Percentiles rank a stretch among this genome's conserved stretches.
Conservation (phyloP, 2,888 invertebrate species). For the Pandemis corylana region DNA sequence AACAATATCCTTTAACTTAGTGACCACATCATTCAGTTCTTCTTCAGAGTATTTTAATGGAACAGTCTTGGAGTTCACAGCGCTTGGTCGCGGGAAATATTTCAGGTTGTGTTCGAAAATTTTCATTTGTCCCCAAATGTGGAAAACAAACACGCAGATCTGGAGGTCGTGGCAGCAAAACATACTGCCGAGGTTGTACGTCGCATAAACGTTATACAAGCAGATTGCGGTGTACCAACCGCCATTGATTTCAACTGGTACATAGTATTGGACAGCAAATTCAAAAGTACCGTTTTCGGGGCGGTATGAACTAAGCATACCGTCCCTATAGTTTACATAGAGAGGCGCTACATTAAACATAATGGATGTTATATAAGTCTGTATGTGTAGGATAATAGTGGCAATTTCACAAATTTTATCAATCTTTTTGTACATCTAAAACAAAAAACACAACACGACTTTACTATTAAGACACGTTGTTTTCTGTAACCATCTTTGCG, state of each 20-base stretch:
- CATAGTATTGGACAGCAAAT: background rate
- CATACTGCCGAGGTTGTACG: background rate
- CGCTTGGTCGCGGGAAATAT: background rate
- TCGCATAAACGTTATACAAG: background rate
- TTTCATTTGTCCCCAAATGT: background rate
- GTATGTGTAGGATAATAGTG: background rate
- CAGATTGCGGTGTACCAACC: background rate
- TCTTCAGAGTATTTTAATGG: background rate
- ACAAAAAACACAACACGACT: background rate
- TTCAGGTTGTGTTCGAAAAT: background rate
- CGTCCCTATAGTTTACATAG: background rate
- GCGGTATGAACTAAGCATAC: background rate
- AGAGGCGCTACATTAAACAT: background rate
- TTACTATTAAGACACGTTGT: background rate
- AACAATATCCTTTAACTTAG: background rate
- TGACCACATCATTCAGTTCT: background rate
- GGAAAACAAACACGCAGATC: background rate
- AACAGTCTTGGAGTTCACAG: background rate
- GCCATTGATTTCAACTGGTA: background rate
- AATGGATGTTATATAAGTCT: background rate
- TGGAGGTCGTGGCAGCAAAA: background rate
- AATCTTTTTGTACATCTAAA: background rate
- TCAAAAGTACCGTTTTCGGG: background rate
- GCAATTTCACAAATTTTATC: background rate
- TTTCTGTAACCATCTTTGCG: background rate